Evolutionary conservation across 2,797 vertebrate genomes (phyloP), one percentile per base, ranked within the genome.

Genomic region (Rhinichthys osculus): DNA sequence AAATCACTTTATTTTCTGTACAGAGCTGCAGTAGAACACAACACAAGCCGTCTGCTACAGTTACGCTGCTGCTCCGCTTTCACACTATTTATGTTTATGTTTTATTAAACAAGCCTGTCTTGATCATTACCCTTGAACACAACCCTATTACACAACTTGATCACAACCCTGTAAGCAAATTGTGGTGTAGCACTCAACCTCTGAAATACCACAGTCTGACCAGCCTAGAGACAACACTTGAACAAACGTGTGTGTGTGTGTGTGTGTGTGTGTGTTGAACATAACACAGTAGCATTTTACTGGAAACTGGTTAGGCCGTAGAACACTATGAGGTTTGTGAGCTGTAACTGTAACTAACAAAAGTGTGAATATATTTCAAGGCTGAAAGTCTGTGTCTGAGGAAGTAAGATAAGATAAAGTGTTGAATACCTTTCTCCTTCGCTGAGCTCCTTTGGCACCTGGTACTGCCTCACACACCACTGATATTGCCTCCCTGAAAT

Each of bases 401-500:
- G 69, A 82, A 27, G 62, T 19, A 77, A 70, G 62, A 86, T 72
- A 83, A 83, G 67, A 84, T 78, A 84, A 66, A 64, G 70, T 0
- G 0, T 16, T 66, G 52, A 90, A 87, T 95, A 99, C 98, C 97
- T 99, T 99, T 94, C 98, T 97, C 91, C 97, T 95, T 86, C 98
- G 94, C 66, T 97, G 93, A 0, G 97, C 97, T 92, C 97, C 98
- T 93, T 98, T 99, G 91, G 97, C 97, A 91, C 97, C 96, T 0
- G 98, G 98, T 89, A 99, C 97, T 0, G 98, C 98, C 90, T 99
- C 98, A 4, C 98, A 99, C 89, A 99, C 98, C 92, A 98, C 95
- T 84, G 97, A 96, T 86, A 99, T 99, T 21, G 98, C 98, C 93
- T 99, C 98, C 93, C 98, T 99, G 94, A 85, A 90, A 91, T 83